Conservation (phyloP, 2,797 vertebrate species). For the Argyrosomus regius region DNA sequence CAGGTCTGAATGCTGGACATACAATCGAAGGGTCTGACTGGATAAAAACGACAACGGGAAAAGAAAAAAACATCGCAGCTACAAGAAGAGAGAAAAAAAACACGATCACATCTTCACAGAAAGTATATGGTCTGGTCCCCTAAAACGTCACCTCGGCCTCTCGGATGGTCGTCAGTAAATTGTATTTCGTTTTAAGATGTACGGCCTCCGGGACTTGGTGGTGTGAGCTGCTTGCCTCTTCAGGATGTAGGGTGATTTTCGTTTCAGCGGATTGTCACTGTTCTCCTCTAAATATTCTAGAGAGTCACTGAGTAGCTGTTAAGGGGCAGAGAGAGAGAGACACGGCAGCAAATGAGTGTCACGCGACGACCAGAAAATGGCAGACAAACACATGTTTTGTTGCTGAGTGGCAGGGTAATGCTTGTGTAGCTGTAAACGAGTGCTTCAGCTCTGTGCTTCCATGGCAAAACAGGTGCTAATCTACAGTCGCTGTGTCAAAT, state of each 20-base stretch:
- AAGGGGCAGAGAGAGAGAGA: constrained; percentile 7
- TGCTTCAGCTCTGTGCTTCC: constrained; percentile 24
- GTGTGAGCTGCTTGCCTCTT: constrained; percentile 90
- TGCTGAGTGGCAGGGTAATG: constrained; percentile 32
- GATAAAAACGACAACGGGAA: constrained; percentile 31
- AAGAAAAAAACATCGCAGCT: constrained; percentile 25
- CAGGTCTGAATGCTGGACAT: constrained; percentile 41
- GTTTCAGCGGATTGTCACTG: constrained; percentile 90
- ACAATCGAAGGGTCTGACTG: constrained; percentile 39
- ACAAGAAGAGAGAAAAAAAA: constrained; percentile 65
- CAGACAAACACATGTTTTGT: constrained; percentile 36
- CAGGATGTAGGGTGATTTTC: constrained; percentile 97
- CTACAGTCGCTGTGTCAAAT: constrained; percentile 30
- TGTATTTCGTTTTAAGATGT: constrained; percentile 93
- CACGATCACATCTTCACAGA: constrained; percentile 83
- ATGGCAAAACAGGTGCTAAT: constrained; percentile 53
- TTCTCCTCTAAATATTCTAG: constrained; percentile 87
- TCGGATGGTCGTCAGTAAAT: constrained; percentile 87
- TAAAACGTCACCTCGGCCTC: background rate
- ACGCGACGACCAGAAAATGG: background rate
- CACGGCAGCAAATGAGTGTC: constrained; percentile 16
- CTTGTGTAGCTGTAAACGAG: constrained; percentile 24
- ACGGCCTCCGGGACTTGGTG: constrained; percentile 94
- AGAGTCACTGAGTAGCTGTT: constrained; percentile 81
- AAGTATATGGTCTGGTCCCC: constrained; percentile 61